Evolutionary conservation across 2,113 vertebrate species (phyloP).

Genomic region (Hippolais icterina): DNA sequence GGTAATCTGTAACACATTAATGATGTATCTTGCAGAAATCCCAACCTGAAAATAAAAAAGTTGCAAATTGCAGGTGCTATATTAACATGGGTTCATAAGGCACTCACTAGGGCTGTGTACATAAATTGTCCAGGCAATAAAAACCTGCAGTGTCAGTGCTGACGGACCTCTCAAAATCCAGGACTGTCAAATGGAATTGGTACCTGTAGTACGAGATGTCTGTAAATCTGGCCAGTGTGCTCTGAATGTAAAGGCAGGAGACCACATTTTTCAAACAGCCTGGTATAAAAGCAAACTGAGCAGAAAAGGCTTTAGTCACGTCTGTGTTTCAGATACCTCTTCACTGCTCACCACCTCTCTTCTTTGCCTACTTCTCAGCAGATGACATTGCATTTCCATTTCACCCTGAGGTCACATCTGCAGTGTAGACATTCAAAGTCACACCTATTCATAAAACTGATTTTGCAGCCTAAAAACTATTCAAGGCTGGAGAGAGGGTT

Average conservation of each 20-base stretch:
- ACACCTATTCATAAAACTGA: neutral
- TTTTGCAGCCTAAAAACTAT: slow-evolving; percentile 4
- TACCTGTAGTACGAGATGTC: neutral
- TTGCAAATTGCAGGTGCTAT: neutral
- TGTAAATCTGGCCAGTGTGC: neutral
- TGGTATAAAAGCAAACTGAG: neutral
- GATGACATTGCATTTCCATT: neutral
- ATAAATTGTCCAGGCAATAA: neutral
- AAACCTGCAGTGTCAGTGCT: neutral
- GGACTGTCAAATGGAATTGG: neutral
- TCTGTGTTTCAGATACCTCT: neutral
- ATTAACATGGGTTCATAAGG: neutral
- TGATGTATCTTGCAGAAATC: neutral
- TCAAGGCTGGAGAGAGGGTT: neutral
- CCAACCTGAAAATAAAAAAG: neutral
- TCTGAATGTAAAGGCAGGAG: neutral
- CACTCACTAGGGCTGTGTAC: neutral
- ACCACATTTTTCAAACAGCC: accelerated
- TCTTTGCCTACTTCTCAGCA: neutral
- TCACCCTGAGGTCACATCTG: neutral
- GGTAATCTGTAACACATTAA: neutral
- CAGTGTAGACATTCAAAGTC: neutral
- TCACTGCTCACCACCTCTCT: neutral
- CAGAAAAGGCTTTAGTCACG: neutral
- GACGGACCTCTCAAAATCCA: neutral